Evolutionary conservation across 2,113 vertebrate species (phyloP).

Genomic region (Gambusia holbrooki): DNA sequence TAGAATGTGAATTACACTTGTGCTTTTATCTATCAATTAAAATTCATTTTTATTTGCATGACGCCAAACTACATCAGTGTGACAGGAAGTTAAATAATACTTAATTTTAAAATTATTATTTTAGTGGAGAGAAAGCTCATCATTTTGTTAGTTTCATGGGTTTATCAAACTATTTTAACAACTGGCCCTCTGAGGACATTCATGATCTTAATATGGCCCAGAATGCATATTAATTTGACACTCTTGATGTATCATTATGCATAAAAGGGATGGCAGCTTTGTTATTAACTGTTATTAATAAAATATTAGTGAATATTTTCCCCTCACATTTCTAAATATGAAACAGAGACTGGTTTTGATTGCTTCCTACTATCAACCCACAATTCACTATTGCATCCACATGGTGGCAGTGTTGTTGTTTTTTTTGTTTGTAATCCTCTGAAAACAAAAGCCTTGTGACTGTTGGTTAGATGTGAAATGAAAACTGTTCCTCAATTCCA

Average conservation of each 20-base stretch:
- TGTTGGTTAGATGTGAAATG: neutral
- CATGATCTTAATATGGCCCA: too few relatives aligned
- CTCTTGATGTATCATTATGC: neutral
- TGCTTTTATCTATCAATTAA: too few relatives aligned
- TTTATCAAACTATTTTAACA: too few relatives aligned
- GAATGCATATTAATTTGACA: too few relatives aligned
- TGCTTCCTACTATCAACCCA: neutral
- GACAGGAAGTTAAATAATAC: too few relatives aligned
- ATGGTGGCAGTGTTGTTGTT: constrained; percentile 51
- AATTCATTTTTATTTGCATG: too few relatives aligned
- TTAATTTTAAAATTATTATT: too few relatives aligned
- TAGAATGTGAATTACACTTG: too few relatives aligned
- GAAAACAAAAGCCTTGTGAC: neutral
- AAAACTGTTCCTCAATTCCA: constrained; percentile 8
- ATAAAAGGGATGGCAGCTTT: neutral
- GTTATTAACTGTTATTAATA: neutral
- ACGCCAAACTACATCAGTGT: too few relatives aligned
- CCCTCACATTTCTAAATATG: neutral
- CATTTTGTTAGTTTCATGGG: too few relatives aligned
- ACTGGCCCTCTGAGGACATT: too few relatives aligned
- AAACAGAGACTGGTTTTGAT: neutral
- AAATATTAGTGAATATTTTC: neutral
- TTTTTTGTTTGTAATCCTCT: neutral
- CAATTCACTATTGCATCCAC: constrained; percentile 30
- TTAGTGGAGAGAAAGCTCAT: too few relatives aligned